Evolutionary conservation across 2,888 invertebrate genomes (phyloP), one percentile per base, ranked within the genome.

Genomic region (Melinaea menophilus): DNA sequence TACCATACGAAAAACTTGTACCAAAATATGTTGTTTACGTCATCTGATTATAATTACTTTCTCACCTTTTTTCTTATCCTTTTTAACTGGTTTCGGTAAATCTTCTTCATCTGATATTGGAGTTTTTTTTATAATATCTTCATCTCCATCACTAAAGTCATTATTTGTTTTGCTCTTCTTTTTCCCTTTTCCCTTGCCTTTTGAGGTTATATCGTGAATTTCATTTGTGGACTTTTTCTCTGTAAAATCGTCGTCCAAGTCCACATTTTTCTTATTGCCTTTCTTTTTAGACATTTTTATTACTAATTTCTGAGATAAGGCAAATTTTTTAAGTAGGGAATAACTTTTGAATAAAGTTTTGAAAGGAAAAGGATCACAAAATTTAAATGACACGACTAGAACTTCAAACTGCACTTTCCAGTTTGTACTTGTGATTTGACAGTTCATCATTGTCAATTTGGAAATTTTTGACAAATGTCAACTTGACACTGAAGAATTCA

Each of bases 211-310:
- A 67, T 86, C 88, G 66, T 75, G 77, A 71, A 70, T 73, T 62
- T 88, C 89, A 66, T 79, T 61, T 47, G 71, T 61, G 54, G 72
- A 66, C 62, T 81, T 81, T 70, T 85, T 88, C 34, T 87, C 85
- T 59, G 92, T 92, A 56, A 91, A 81, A 60, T 92, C 92, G 34
- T 92, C 92, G 55, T 92, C 92, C 0, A 91, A 75, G 68, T 92
- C 91, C 75, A 89, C 88, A 72, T 90, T 92, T 75, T 93, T 93
- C 75, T 92, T 93, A 69, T 85, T 88, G 61, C 91, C 91, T 67
- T 88, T 91, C 80, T 92, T 93, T 77, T 93, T 93, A 5, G 93
- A 93, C 93, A 93, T 93, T 1, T 66, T 74, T 34, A 57, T 46
- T 9, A 37, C 11, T 48, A 12, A 47, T 46, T 62, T 41, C 12